Evolutionary conservation across 2,888 invertebrate genomes (phyloP), one percentile per base, ranked within the genome.

Genomic region (Pristionchus entomophagus): DNA sequence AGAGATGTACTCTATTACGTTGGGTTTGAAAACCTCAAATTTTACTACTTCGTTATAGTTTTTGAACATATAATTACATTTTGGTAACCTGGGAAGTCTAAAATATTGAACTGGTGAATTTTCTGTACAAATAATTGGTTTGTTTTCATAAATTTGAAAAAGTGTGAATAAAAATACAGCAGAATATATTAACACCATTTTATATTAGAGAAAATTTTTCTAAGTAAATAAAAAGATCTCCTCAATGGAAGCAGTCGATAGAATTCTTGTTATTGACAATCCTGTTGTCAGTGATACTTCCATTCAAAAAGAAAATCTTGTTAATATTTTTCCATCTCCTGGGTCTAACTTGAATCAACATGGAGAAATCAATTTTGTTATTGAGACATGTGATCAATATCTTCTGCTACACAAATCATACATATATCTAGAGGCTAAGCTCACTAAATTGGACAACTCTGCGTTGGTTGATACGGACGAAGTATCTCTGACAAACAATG

Each of bases 21-120:
- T 65, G 2, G 65, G 65, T 65, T 65, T 65, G 65, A 65, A 65
- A 4, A 65, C 65, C 29, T 65, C 65, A 65, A 29, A 65, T 17
- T 29, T 65, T 8, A 65, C 65, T 32, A 65, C 65, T 32, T 29
- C 14, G 6, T 8, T 59, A 22, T 14, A 59, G 26, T 59, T 59
- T 22, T 59, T 59, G 26, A 59, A 59, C 59, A 59, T 22, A 29
- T 65, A 65, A 65, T 65, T 65, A 65, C 65, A 65, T 19, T 65
- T 65, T 22, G 26, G 88, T 59, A 88, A 49, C 87, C 87, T 88
- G 0, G 87, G 88, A 32, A 88, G 5, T 87, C 49, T 86, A 65
- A 88, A 88, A 78, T 88, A 88, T 84, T 88, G 87, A 83, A 86
- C 85, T 86, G 88, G 88, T 62, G 88, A 41, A 78, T 78, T 78